These are phyloP conservation scores for Yponomeuta plumbellus DNA, from an alignment of 2,888 invertebrate genomes.

Conservation along the genomic window DNA sequence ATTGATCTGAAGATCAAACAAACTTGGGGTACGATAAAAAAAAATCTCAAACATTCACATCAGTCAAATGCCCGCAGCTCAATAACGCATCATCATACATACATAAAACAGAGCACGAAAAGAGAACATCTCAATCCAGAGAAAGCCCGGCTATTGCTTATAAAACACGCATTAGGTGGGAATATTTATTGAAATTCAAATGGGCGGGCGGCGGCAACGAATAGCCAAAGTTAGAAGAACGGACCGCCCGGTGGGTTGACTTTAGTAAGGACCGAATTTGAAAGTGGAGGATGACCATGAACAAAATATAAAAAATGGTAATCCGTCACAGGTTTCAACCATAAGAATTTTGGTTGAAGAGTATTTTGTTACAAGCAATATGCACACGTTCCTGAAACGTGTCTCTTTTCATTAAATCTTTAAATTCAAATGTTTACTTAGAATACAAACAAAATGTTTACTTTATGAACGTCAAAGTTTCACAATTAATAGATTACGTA, in stretches of 20 bases:
- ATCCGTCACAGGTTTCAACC: no score
- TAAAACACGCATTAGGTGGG: slow-evolving; percentile 42
- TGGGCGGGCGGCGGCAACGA: slow-evolving; percentile 39
- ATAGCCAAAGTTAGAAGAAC: neutral
- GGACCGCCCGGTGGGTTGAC: neutral
- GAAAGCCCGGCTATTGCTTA: slow-evolving; percentile 18
- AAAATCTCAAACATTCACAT: neutral
- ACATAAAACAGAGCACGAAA: slow-evolving; percentile 18
- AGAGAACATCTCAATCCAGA: slow-evolving; percentile 1
- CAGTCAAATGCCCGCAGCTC: slow-evolving; percentile 4
- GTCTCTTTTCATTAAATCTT: no score
- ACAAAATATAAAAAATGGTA: no score
- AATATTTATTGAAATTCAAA: slow-evolving; percentile 75
- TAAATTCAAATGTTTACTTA: no score
- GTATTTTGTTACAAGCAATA: no score
- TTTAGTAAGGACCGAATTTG: no score
- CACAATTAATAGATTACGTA: no score
- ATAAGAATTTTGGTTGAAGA: no score
- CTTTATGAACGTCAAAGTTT: no score
- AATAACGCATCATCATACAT: slow-evolving; percentile 7
- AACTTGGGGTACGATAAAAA: neutral
- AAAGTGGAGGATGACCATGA: no score
- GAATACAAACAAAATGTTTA: no score
- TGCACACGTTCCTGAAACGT: no score
- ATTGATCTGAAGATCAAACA: neutral